Evolutionary conservation across 2,888 invertebrate species (phyloP), one percentile per base, ranked within the genome.

Genomic region (Mythimna lalbum): DNA sequence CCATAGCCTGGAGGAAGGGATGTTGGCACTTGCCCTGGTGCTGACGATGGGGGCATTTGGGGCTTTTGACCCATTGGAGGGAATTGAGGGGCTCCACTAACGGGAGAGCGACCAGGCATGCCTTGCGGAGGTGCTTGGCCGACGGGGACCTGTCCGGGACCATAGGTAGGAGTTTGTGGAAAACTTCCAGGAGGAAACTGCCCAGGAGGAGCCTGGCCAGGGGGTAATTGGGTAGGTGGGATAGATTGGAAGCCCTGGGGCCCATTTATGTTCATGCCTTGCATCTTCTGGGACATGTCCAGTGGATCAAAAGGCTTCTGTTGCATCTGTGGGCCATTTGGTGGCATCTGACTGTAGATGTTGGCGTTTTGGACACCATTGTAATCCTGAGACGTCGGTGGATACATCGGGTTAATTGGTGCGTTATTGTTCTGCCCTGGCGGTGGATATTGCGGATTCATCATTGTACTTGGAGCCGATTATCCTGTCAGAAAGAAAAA

Each of bases 401-500:
- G 93, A 83, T 88, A 94, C 68, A 93, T 82, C 0, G 95, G 94
- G 80, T 95, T 95, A 68, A 64, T 89, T 53, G 95, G 95, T 73
- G 93, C 89, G 85, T 96, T 96, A 75, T 96, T 96, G 75, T 95
- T 96, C 82, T 93, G 94, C 69, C 96, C 96, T 39, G 95, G 95
- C 31, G 95, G 94, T 75, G 93, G 90, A 81, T 93, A 96, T 78
- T 96, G 96, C 63, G 96, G 95, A 86, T 96, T 96, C 96, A 96
- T 96, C 94, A 94, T 94, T 69, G 84, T 92, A 77, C 62, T 81
- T 86, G 82, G 86, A 91, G 92, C 92, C 92, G 85, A 76, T 66
- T 75, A 80, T 84, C 89, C 93, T 93, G 21, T 49, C 36, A 57
- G 6, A 39, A 9, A 63, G 53, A 47, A 23, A 23, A 21, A 17